phyloP scores from a whole-genome alignment of 1,140 invertebrate species.

The Episyrphus balteatus region DNA sequence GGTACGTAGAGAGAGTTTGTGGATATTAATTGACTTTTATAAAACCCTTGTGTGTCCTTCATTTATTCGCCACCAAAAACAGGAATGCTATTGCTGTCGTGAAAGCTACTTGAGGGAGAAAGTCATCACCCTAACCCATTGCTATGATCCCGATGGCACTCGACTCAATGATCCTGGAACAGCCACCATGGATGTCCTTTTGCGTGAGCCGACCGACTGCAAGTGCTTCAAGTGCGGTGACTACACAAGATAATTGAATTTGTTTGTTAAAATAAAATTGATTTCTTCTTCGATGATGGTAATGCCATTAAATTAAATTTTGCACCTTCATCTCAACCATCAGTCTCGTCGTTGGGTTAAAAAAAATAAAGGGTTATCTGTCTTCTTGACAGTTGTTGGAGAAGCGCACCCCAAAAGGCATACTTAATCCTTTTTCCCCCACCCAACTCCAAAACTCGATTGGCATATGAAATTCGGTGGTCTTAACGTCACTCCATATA shows the following conservation, averaged over 20 bases:
- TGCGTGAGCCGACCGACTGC: slow-evolving; percentile 77
- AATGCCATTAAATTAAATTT: too few relatives aligned
- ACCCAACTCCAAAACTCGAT: too few relatives aligned
- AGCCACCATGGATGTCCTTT: slow-evolving; percentile 65
- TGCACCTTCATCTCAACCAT: too few relatives aligned
- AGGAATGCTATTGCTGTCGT: slow-evolving; percentile 87
- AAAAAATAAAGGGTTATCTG: too few relatives aligned
- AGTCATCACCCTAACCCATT: slow-evolving; percentile 67
- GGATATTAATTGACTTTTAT: background rate
- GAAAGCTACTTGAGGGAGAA: slow-evolving; percentile 73
- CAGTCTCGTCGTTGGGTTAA: too few relatives aligned
- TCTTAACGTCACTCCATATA: too few relatives aligned
- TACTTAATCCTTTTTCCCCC: too few relatives aligned
- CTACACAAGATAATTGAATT: slow-evolving; percentile 45
- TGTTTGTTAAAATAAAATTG: too few relatives aligned
- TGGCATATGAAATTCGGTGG: too few relatives aligned
- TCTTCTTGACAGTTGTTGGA: too few relatives aligned
- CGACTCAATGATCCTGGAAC: slow-evolving; percentile 50
- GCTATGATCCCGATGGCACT: slow-evolving; percentile 76
- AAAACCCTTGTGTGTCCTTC: background rate
- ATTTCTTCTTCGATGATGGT: too few relatives aligned
- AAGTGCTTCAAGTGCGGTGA: slow-evolving; percentile 81
- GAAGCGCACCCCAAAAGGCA: too few relatives aligned
- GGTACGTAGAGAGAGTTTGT: slow-evolving; percentile 40
- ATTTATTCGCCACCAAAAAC: slow-evolving; percentile 13